Percentiles rank a stretch among this genome's conserved stretches.
Conservation (phyloP, 2,797 vertebrate genomes). For the Rhyacichthys aspro region DNA sequence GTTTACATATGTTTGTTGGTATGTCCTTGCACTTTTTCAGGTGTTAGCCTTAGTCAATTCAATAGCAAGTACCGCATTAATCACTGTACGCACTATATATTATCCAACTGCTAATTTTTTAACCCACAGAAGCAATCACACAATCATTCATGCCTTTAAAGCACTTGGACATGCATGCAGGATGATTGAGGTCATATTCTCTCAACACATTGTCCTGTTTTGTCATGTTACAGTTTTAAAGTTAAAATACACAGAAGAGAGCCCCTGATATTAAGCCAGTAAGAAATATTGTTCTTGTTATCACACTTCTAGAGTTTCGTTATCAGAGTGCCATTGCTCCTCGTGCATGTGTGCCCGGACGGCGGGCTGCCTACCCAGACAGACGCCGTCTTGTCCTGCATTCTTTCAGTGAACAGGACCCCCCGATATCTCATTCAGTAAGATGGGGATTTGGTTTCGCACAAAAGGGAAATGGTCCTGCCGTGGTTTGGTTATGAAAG, state of each 20-base stretch:
- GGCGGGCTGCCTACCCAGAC: constrained; percentile 70
- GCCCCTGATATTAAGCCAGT: constrained; percentile 61
- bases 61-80: constrained; percentile 16
- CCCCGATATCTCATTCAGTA: constrained; percentile 62
- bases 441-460: constrained; percentile 72
- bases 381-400: constrained; percentile 80
- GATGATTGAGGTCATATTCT: too few species aligned
- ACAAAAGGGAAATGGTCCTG: constrained; percentile 56
- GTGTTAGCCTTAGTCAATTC: constrained; percentile 50
- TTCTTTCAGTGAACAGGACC: constrained; percentile 76
- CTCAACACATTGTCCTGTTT: constrained; percentile 12
- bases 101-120: not conserved
- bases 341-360: constrained; percentile 58
- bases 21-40: constrained; percentile 45
- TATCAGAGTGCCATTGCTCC: constrained; percentile 66
- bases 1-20: constrained; percentile 36
- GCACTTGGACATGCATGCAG: not conserved
- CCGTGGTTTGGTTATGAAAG: constrained; percentile 61
- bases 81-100: not conserved
- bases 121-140: constrained; percentile 7
- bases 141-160: constrained; percentile 24
- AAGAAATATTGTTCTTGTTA: constrained; percentile 74
- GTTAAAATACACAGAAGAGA: constrained; percentile 19
- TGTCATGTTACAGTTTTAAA: constrained; percentile 14
- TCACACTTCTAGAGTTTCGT: constrained; percentile 79